These are phyloP conservation scores for Drosophila bifasciata DNA, from an alignment of 1,140 invertebrate species.

Conservation along the genomic window DNA sequence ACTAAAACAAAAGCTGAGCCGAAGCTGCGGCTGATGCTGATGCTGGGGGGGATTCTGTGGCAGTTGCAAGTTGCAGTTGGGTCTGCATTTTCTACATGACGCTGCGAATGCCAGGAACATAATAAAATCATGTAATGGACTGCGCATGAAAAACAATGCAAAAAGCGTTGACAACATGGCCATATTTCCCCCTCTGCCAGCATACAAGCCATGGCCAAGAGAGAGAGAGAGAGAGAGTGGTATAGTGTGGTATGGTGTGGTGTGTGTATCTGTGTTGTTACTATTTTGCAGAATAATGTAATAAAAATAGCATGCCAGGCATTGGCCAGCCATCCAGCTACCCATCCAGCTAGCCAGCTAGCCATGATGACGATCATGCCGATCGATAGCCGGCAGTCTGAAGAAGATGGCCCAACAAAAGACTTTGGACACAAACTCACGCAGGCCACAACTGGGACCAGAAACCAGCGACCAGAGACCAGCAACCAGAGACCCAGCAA, in stretches of 20 bases:
- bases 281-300: conserved; percentile 82
- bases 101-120: conserved; percentile 80
- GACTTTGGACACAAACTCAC: conserved; percentile 81
- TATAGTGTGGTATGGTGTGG: background rate
- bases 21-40: conserved; percentile 1
- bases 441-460: conserved; percentile 52
- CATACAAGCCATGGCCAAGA: background rate
- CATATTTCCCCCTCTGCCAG: conserved; percentile 23
- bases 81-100: conserved; percentile 77
- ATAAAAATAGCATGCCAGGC: conserved; percentile 79
- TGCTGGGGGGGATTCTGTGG: background rate
- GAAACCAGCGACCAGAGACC: conserved; percentile 18
- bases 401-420: conserved; percentile 77
- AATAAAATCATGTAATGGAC: conserved; percentile 82
- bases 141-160: conserved; percentile 81
- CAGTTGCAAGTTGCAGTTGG: conserved; percentile 27
- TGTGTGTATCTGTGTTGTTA: conserved; percentile 68
- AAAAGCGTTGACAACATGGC: conserved; percentile 75
- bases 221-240: background rate
- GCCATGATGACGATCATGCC: conserved; percentile 75
- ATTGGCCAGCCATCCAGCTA: conserved; percentile 37
- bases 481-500: conserved; percentile 28
- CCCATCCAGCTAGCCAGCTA: conserved; percentile 33
- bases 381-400: conserved; percentile 69
- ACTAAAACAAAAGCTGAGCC: conserved; percentile 77